Conservation (phyloP, 1,140 invertebrate species). For the Brachionus paranguensis region DNA sequence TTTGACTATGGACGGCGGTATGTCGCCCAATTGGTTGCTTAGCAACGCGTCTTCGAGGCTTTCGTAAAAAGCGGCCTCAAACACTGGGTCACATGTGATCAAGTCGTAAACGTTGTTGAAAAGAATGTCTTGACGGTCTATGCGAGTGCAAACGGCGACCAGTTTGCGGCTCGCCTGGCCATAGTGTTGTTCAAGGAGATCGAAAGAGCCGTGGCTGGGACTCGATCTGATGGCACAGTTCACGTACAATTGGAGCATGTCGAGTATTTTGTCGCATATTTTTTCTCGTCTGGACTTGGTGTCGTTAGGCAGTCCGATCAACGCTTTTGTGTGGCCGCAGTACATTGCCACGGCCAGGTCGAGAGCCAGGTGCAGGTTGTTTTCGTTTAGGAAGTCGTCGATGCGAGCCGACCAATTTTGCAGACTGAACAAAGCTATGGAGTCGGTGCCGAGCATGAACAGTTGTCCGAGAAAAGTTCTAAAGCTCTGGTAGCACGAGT, state of each 20-base stretch:
- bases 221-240: constrained; percentile 44
- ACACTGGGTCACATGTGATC: constrained; percentile 53
- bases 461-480: constrained; percentile 73
- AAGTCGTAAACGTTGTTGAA: constrained; percentile 58
- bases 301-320: constrained; percentile 57
- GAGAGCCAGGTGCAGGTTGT: constrained; percentile 63
- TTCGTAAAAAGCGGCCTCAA: constrained; percentile 58
- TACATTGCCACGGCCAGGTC: constrained; percentile 65
- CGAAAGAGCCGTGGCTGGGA: constrained; percentile 44
- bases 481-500: constrained; percentile 82
- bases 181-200: constrained; percentile 45
- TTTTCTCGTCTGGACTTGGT: constrained; percentile 61
- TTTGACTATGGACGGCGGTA: constrained; percentile 60
- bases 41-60: constrained; percentile 60
- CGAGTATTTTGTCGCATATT: constrained; percentile 61
- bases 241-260: constrained; percentile 45
- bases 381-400: constrained; percentile 57
- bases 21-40: constrained; percentile 56
- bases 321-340: constrained; percentile 65
- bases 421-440: constrained; percentile 71
- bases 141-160: constrained; percentile 45
- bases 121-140: constrained; percentile 52
- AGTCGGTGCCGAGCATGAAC: constrained; percentile 73
- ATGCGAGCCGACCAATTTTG: constrained; percentile 69
- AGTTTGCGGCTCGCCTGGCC: constrained; percentile 44